These are phyloP conservation scores for Saguinus oedipus DNA, from an alignment of 2,797 vertebrate species.

Conservation along the genomic window DNA sequence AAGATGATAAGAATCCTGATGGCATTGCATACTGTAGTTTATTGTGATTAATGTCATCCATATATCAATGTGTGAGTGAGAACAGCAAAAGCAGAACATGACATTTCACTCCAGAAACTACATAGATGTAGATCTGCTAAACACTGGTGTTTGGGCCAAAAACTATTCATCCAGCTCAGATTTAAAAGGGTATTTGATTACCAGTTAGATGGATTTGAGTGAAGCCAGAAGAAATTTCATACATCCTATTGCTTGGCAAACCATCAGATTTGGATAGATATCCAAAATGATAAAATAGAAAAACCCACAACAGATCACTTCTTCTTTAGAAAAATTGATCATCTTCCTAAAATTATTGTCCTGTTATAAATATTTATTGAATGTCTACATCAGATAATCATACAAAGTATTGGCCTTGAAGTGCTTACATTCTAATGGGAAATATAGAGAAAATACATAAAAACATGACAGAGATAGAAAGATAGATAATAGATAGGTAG, in stretches of 20 bases:
- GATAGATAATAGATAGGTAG: neutral
- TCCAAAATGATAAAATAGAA: neutral
- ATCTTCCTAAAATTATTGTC: neutral
- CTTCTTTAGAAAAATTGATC: neutral
- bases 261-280: neutral
- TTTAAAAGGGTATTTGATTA: neutral
- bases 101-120: neutral
- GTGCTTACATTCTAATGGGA: neutral
- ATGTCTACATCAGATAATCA: neutral
- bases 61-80: neutral
- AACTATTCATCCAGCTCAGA: neutral
- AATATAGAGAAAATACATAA: neutral
- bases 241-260: neutral
- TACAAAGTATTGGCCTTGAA: neutral
- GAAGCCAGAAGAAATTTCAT: neutral
- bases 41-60: neutral
- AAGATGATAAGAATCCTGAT: neutral
- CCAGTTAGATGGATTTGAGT: neutral
- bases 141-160: neutral
- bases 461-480: neutral
- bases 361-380: neutral
- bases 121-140: neutral
- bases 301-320: neutral
- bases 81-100: neutral
- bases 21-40: too few species aligned